Evolutionary conservation across 2,113 vertebrate species (phyloP).

Genomic region (Pandion haliaetus): DNA sequence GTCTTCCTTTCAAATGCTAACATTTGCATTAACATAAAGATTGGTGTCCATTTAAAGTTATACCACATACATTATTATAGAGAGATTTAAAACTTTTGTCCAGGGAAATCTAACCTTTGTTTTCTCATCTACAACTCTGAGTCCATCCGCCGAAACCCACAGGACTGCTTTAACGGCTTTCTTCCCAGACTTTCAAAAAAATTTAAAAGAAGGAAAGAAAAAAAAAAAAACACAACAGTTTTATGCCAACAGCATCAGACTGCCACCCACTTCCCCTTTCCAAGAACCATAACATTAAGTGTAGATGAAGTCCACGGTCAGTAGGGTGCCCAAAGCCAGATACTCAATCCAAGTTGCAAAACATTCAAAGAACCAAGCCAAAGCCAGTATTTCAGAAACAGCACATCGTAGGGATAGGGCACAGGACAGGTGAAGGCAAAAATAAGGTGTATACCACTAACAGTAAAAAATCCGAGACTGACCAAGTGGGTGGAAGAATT

Average conservation of each 20-base stretch:
- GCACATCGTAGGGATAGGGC: slow-evolving; percentile 29
- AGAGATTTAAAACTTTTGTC: background rate
- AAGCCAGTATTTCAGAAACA: slow-evolving; percentile 71
- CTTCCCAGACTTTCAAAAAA: slow-evolving; percentile 88
- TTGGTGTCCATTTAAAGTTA: background rate
- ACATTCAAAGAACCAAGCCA: slow-evolving; percentile 74
- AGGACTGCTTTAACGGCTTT: slow-evolving; percentile 94
- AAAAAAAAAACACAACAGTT: background rate
- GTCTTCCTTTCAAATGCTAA: background rate
- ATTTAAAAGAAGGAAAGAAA: background rate
- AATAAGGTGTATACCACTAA: slow-evolving; percentile 61
- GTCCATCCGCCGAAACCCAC: slow-evolving; percentile 97
- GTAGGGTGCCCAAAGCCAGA: slow-evolving; percentile 74
- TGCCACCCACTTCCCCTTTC: slow-evolving; percentile 48
- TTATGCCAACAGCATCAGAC: slow-evolving; percentile 4
- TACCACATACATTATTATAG: rapidly evolving
- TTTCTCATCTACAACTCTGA: slow-evolving; percentile 97
- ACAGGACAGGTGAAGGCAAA: slow-evolving; percentile 52
- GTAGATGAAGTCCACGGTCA: slow-evolving; percentile 72
- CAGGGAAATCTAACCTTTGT: slow-evolving; percentile 87
- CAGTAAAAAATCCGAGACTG: slow-evolving; percentile 69
- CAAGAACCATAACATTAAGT: slow-evolving; percentile 65
- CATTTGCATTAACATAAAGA: background rate
- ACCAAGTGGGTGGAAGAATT: slow-evolving; percentile 60
- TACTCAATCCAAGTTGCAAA: slow-evolving; percentile 73